Evolutionary conservation across 64 coral and sea anemone species (phyloP).

Genomic region (Anthopleura sola): DNA sequence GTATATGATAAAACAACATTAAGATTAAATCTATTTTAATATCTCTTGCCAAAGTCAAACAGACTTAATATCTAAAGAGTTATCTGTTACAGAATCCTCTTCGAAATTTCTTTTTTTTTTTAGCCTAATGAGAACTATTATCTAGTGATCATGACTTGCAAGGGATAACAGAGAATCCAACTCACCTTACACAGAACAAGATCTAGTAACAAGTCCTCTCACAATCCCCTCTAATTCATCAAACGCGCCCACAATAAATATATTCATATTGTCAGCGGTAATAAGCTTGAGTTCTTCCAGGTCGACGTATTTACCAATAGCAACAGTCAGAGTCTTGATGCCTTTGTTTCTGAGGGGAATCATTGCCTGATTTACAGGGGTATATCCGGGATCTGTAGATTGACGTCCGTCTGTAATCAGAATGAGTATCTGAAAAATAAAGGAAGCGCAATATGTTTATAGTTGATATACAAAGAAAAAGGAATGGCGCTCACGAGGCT

Average conservation of each 20-base stretch:
- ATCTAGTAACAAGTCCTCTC: conserved; percentile 57
- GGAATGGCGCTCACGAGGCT: no score
- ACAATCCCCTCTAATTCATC: conserved; percentile 68
- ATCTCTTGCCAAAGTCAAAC: no score
- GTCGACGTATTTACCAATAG: conserved; percentile 66
- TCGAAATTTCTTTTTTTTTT: no score
- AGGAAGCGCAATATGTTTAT: neutral
- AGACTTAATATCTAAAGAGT: no score
- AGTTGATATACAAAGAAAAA: no score
- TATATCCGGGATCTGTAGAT: conserved; percentile 52
- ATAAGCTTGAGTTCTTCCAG: conserved; percentile 53
- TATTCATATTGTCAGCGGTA: conserved; percentile 52
- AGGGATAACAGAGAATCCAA: no score
- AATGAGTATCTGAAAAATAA: conserved; percentile 54
- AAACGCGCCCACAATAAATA: conserved; percentile 50
- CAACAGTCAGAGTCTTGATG: conserved; percentile 63
- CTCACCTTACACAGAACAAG: conserved; percentile 65
- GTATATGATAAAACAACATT: no score
- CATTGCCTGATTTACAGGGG: conserved; percentile 34
- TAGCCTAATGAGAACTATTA: no score
- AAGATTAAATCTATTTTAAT: no score
- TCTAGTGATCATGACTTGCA: no score
- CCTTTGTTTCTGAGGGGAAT: conserved; percentile 57
- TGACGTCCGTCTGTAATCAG: conserved; percentile 82
- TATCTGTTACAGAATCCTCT: no score